phyloP scores from a whole-genome alignment of 2,113 vertebrate genomes.

The Sphaerodactylus townsendi region DNA sequence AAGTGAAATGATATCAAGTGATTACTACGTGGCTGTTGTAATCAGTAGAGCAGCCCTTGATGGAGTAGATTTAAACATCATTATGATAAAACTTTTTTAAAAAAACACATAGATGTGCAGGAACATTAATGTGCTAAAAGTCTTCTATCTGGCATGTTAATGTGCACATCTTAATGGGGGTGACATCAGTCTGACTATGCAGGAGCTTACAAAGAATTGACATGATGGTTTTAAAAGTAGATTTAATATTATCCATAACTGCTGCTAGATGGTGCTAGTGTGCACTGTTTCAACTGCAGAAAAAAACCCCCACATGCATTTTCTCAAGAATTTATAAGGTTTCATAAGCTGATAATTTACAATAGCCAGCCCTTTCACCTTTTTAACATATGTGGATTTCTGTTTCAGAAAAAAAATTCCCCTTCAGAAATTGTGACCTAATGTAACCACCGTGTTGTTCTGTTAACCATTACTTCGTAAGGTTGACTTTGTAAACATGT shows the following conservation, averaged over 20 bases:
- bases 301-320: not conserved
- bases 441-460: not conserved
- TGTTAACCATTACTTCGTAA: not conserved
- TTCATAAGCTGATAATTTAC: not conserved
- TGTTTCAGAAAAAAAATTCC: not conserved
- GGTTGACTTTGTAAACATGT: not conserved
- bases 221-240: not conserved
- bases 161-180: not conserved
- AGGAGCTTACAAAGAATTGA: not conserved
- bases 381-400: not conserved
- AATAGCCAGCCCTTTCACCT: not conserved
- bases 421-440: not conserved
- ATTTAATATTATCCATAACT: not conserved
- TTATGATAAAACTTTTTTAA: not conserved
- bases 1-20: not conserved
- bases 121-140: not conserved
- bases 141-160: not conserved
- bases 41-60: not conserved
- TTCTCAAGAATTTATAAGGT: not conserved
- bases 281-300: conserved; percentile 3
- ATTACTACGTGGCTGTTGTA: not conserved
- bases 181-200: not conserved
- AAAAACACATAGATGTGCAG: not conserved
- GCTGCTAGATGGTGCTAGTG: conserved; percentile 57
- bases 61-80: not conserved